These are phyloP conservation scores for Pollenia angustigena DNA, from an alignment of 2,888 invertebrate species.

Conservation along the genomic window DNA sequence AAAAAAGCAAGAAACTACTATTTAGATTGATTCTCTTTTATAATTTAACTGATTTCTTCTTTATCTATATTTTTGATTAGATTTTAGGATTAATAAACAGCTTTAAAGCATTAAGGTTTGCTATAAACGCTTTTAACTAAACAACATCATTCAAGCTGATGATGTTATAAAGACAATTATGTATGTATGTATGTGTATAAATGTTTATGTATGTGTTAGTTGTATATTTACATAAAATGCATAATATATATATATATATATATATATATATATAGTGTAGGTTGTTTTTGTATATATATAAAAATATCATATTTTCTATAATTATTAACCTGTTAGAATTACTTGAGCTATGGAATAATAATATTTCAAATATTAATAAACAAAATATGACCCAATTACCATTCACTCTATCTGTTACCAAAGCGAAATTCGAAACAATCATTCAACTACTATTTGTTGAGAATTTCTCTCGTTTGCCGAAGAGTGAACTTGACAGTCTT, in stretches of 20 bases:
- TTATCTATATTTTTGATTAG: constrained; percentile 37
- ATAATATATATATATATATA: constrained; percentile 59
- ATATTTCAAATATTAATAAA: constrained; percentile 51
- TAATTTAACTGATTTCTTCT: constrained; percentile 12
- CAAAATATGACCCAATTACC: constrained; percentile 46
- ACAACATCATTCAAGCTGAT: constrained; percentile 50
- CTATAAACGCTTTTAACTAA: constrained; percentile 28
- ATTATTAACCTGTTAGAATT: constrained; percentile 70
- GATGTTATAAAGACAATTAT: constrained; percentile 7
- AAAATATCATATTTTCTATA: constrained; percentile 71
- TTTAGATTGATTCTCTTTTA: constrained; percentile 33
- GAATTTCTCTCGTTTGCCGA: not conserved
- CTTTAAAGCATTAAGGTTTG: constrained; percentile 35
- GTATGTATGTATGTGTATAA: constrained; percentile 20
- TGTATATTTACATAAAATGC: constrained; percentile 71
- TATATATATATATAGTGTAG: constrained; percentile 48
- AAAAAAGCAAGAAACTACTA: constrained; percentile 62
- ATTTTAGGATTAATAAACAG: constrained; percentile 45
- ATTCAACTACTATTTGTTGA: not conserved
- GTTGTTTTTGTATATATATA: constrained; percentile 66
- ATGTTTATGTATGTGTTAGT: constrained; percentile 41
- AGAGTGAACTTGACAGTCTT: constrained; percentile 50
- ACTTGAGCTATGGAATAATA: constrained; percentile 73
- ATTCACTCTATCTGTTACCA: constrained; percentile 4
- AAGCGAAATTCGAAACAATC: not conserved